A percentile compares a stretch with the other conserved stretches of the same genome.
Conservation (phyloP, 2,797 vertebrate species). For the Acanthopagrus latus region DNA sequence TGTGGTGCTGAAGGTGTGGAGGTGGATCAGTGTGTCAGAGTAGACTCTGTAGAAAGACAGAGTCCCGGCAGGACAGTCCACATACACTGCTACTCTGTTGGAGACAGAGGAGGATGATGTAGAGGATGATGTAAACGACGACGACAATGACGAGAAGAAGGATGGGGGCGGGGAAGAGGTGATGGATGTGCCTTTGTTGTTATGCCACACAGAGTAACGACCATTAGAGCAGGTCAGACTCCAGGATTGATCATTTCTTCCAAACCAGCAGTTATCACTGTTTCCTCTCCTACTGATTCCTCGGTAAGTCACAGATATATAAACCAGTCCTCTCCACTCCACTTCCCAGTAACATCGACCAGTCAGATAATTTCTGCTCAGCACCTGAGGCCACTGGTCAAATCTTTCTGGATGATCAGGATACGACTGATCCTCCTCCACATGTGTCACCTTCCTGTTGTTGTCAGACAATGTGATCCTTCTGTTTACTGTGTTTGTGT, state of each 20-base stretch:
- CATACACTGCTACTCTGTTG: not conserved
- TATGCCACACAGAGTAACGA: not conserved
- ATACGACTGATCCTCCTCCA: not conserved
- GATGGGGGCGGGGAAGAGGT: not conserved
- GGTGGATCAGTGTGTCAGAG: too few relatives aligned
- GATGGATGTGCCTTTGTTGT: not conserved
- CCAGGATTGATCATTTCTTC: not conserved
- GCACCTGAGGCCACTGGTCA: too few relatives aligned
- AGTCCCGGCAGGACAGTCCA: too few relatives aligned
- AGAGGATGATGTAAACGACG: too few relatives aligned
- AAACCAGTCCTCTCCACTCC: not conserved
- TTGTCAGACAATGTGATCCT: not conserved
- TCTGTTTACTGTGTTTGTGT: too few relatives aligned
- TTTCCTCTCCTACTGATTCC: not conserved
- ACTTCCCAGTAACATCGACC: not conserved
- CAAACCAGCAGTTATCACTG: not conserved
- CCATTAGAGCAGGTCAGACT: not conserved
- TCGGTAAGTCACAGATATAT: not conserved
- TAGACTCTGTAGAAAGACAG: too few relatives aligned
- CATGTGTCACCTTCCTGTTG: not conserved
- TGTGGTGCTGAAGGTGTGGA: not conserved
- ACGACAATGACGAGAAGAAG: too few relatives aligned
- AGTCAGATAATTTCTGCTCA: not conserved
- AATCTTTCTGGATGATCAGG: not conserved
- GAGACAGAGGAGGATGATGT: not conserved